phyloP scores from a whole-genome alignment of 92 coral and sea anemone genomes.

The Porites lobata region DNA sequence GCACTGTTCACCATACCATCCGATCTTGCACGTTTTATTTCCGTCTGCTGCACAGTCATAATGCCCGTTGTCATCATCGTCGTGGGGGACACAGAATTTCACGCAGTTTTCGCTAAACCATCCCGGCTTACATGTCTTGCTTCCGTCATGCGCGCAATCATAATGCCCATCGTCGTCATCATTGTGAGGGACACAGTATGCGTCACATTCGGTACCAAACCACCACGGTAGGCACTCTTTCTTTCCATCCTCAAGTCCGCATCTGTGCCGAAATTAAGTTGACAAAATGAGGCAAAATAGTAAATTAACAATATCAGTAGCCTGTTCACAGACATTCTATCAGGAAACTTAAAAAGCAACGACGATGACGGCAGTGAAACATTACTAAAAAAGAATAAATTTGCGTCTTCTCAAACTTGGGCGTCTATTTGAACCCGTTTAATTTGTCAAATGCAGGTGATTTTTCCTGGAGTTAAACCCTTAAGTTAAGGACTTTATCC shows the following conservation, averaged over 20 bases:
- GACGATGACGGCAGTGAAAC: no score
- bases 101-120: conserved; percentile 73
- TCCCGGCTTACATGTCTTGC: conserved; percentile 33
- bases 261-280: not conserved
- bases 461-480: no score
- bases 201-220: conserved; percentile 70
- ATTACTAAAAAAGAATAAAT: no score
- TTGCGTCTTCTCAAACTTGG: not conserved
- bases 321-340: no score
- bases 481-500: no score
- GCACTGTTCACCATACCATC: conserved; percentile 71
- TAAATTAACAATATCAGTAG: not conserved
- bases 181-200: conserved; percentile 62
- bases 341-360: no score
- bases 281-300: not conserved
- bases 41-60: conserved; percentile 62
- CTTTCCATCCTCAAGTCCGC: conserved; percentile 37
- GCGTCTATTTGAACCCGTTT: no score
- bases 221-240: conserved; percentile 59
- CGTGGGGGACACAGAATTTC: conserved; percentile 41
- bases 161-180: conserved; percentile 68
- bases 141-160: conserved; percentile 57
- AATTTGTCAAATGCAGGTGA: no score
- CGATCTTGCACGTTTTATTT: conserved; percentile 28
- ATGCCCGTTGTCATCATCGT: conserved; percentile 57